Base-by-base conservation (phyloP, 2,113 vertebrate genomes). In the Semnornis frantzii region DNA sequence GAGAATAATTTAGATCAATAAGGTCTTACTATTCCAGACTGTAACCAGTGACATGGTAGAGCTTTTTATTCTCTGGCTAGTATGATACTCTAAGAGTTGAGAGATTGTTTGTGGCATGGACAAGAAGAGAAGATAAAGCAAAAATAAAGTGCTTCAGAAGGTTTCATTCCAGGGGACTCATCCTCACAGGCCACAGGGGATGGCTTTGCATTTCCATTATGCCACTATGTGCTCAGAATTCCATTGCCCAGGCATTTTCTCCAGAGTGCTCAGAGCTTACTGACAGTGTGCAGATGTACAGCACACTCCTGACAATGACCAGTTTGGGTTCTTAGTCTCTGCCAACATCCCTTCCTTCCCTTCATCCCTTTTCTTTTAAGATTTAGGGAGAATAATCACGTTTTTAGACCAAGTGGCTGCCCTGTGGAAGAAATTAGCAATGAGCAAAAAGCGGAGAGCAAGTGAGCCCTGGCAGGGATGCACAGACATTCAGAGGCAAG, bases 141-240 rank as follows among this genome's bases (percentile, higher is more conserved):
- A 90, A 95, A 93, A 84, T 84, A 58, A 89, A 90, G 66, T 64
- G 76, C 55, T 91, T 66, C 42, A 62, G 76, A 60, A 18, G 52
- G 37, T 63, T 65, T 95, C 5, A 39, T 80, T 89, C 58, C 62
- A 57, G 46, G 27, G 37, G 34, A 7, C 37, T 88, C 31, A 2
- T 92, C 80, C 39, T 92, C 44, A 46, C 8, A 60, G 76, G 70
- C 79, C 79, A 68, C 82, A 60, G 72, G 79, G 79, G 66, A 91
- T 64, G 23, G 46, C 31, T 86, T 86, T 91, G 69, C 76, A 75
- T 92, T 95, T 91, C 73, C 69, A 92, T 86, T 89, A 77, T 76
- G 71, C 31, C 64, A 78, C 74, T 3, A 2, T 42, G 60, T 92
- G 82, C 66, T 76, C 75, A 34, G 58, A 77, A 89, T 66, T 95